Conservation (phyloP, 2,113 vertebrate species). For the Acrocephalus kingi region DNA sequence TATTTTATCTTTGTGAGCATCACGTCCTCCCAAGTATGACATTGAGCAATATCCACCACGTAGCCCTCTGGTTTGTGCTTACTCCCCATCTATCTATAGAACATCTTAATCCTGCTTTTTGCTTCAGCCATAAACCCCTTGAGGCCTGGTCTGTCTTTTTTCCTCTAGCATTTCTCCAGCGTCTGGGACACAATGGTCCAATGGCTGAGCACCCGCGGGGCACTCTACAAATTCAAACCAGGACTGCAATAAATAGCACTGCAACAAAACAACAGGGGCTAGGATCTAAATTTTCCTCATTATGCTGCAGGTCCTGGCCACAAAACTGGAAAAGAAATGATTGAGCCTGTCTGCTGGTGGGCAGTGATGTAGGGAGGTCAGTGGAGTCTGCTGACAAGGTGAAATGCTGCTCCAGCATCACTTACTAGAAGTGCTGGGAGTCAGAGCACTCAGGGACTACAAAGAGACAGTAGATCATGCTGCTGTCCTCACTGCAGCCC, state of each 20-base stretch:
- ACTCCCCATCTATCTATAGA: background rate
- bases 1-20: background rate
- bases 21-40: background rate
- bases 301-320: background rate
- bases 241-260: background rate
- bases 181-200: background rate
- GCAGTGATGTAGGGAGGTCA: background rate
- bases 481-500: slow-evolving; percentile 27
- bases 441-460: background rate
- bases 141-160: background rate
- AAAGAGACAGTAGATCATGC: slow-evolving; percentile 43
- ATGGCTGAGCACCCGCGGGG: background rate
- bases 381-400: slow-evolving; percentile 41
- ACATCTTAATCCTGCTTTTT: background rate
- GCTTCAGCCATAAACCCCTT: background rate
- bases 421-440: slow-evolving; percentile 52
- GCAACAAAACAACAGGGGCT: background rate
- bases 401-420: slow-evolving; percentile 37
- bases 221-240: background rate
- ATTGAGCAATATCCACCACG: background rate
- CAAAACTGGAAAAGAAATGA: background rate
- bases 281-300: background rate
- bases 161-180: background rate
- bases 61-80: background rate
- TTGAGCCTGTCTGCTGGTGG: background rate